Evolutionary conservation across 2,113 vertebrate species (phyloP).

Genomic region (Pyrgilauda ruficollis): DNA sequence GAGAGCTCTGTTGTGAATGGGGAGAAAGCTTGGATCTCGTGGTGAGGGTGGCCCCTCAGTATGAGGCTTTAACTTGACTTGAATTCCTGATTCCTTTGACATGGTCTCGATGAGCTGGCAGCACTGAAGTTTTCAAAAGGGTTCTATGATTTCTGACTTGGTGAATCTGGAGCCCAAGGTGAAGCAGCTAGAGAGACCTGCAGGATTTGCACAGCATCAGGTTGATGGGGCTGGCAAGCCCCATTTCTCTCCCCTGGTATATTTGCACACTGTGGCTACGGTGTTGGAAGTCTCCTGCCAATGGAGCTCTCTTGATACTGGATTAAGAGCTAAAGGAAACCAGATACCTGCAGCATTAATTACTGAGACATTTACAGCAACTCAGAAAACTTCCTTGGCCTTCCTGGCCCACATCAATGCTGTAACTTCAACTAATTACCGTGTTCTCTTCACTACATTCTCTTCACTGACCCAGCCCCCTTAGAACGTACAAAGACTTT

Average conservation of each 20-base stretch:
- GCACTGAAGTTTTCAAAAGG: neutral
- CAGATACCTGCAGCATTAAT: constrained; percentile 6
- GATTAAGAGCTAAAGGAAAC: neutral
- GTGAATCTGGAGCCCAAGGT: neutral
- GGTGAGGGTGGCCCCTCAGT: neutral
- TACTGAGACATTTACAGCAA: constrained; percentile 2
- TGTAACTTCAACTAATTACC: neutral
- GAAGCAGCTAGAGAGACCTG: neutral
- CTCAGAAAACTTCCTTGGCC: neutral
- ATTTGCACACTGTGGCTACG: neutral
- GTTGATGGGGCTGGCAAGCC: neutral
- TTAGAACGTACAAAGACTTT: neutral
- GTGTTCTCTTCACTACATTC: neutral
- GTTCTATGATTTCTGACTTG: neutral
- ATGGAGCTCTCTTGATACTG: neutral
- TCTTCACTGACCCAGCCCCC: neutral
- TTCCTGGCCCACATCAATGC: neutral
- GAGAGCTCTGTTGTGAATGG: neutral
- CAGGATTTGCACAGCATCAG: neutral
- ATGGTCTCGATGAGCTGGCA: neutral
- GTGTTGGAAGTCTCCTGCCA: neutral
- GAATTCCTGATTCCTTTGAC: neutral
- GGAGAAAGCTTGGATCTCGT: neutral
- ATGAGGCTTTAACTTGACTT: neutral
- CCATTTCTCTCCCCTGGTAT: neutral